Base-by-base conservation (phyloP, 2,113 vertebrate species). In the Spea bombifrons region DNA sequence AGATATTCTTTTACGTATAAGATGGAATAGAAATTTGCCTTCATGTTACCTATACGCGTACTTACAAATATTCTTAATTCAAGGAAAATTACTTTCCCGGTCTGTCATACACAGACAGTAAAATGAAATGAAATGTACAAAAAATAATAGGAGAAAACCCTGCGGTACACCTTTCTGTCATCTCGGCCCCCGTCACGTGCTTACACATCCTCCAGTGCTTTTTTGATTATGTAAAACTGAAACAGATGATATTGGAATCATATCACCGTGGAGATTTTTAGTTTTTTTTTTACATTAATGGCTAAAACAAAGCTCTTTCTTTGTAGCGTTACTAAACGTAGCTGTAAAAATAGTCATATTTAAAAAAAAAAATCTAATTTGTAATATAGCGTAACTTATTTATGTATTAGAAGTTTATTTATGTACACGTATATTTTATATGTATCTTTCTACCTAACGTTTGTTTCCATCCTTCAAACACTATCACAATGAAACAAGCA, bases 101-200 rank as follows among this genome's bases (percentile, higher is more conserved):
- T 13, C 69, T 78, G 76, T 72, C 68, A 66, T 48, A 71, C 52
- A 68, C 59, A 47, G 43, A 45, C 3, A 45, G 9, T 2, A 66
- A 45, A 66, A 7, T 12, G 55, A 78, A 53, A 71, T 78, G 49
- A 75, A 75, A 75, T 67, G 30, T 59, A 48, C 74, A 75, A 49
- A 75, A 74, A 16, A 64, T 63, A 64, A 55, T 67, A 30, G 55
- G 10, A 13, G 10, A 12, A 59, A 59, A 13, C 55, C 74, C 17
- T 47, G 63, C 64, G 44, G 10, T 53, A 76, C 75, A 76, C 75
- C 46, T 76, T 67, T 8, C 75, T 76, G 75, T 76, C 65, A 76
- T 75, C 63, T 65, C 12, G 1, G 12, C 16, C 47, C 74, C 43
- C 52, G 64, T 68, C 65, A 76, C 75, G 59, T 69, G 75, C 17